Evolutionary conservation across 2,113 vertebrate genomes (phyloP).

Genomic region (Melanerpes formicivorus): DNA sequence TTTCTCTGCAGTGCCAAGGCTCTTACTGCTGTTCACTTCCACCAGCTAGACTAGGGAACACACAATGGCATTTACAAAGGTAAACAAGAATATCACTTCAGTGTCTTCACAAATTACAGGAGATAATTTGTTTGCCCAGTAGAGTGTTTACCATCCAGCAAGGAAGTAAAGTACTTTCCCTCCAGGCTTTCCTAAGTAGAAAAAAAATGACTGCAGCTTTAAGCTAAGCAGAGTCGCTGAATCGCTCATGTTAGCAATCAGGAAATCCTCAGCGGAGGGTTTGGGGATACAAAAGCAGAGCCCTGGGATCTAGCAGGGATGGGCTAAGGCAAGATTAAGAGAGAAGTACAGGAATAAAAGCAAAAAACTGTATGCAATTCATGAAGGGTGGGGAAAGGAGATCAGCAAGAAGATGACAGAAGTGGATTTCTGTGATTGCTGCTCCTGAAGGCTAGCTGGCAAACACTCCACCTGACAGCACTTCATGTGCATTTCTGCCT

Average conservation of each 20-base stretch:
- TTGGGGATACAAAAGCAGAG: not conserved
- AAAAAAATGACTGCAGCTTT: not conserved
- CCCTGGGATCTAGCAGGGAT: not conserved
- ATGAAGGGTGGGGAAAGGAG: not conserved
- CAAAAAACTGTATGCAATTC: not conserved
- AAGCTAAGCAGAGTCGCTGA: not conserved
- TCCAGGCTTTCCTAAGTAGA: not conserved
- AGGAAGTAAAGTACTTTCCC: not conserved
- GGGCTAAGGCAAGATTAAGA: not conserved
- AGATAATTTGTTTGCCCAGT: conserved; percentile 19
- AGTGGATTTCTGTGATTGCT: not conserved
- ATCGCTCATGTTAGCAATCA: not conserved
- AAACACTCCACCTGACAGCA: not conserved
- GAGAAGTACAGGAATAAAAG: not conserved
- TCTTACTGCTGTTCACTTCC: not conserved
- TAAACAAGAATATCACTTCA: conserved; percentile 9
- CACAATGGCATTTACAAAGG: not conserved
- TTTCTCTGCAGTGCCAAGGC: not conserved
- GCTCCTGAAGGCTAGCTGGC: not conserved
- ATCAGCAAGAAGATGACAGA: not conserved
- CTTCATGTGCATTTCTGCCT: not conserved
- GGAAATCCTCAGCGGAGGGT: not conserved
- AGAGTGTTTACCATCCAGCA: not conserved
- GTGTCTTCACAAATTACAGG: not conserved
- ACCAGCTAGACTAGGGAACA: not conserved